Base-by-base conservation (phyloP, 2,797 vertebrate species). In the Acrossocheilus fasciatus region DNA sequence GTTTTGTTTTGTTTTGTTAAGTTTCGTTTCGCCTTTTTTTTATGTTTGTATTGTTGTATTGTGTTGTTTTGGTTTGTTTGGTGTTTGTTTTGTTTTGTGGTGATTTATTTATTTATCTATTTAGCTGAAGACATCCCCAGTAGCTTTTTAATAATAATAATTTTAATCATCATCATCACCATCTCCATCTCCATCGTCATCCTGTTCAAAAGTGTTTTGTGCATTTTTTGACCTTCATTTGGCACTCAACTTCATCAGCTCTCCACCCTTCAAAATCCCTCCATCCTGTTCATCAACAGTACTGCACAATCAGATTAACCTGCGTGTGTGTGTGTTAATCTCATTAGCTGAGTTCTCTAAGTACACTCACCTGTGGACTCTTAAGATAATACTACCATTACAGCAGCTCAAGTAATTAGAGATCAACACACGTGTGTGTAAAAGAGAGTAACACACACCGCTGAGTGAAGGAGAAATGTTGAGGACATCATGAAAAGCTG, bases 281-380 rank as follows among this genome's bases (percentile, higher is more conserved):
- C 72, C 41, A 12, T 70, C 8, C 80, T 77, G 36, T 69, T 77
- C 86, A 75, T 83, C 72, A 66, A 50, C 66, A 54, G 14, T 62
- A 36, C 23, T 59, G 39, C 86, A 78, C 73, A 83, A 83, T 66
- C 70, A 64, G 79, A 86, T 87, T 82, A 82, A 34, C 43, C 30
- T 34, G n/a, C 50, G 23, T 50, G 30, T 36, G 84, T 73, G 26
- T 36, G 75, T 39, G 50, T 64, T 73, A 84, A 87, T 87, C 82
- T 84, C 75, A 84, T 87, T 73, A 84, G 68, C 75, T 72, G 15
- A 66, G 41, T 59, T 83, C 43, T 83, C 86, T 79, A 72, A 87
- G 86, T 79, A 79, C 45, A 62, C 54, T 80, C 57, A 83, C 82
- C 57, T 66, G 7, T 75, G n/a, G 43, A 79, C 81, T 77, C 73